Evolutionary conservation across 2,888 invertebrate species (phyloP), one percentile per base, ranked within the genome.

Genomic region (Patella depressa): DNA sequence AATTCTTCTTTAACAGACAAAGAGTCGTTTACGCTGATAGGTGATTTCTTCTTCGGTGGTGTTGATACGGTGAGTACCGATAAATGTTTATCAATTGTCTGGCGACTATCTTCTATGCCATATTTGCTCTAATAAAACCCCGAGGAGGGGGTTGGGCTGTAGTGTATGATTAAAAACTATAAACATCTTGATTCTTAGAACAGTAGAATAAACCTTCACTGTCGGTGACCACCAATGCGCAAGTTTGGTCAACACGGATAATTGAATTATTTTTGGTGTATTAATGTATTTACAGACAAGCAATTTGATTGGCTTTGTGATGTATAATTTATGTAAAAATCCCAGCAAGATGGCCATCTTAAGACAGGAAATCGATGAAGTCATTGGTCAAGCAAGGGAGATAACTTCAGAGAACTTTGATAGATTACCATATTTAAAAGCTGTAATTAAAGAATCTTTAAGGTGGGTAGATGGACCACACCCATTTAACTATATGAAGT

Each of bases 391-490:
- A n/a, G 73, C 74, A 7, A 73, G 54, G 34, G 73, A 73, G 17
- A 72, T 82, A 14, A 79, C 84, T 2, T 72, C 79, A 11, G 81
- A 75, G 73, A 65, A 55, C 57, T 45, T 89, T 1, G 78, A 79
- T 4, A 73, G 81, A 54, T 80, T 88, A 83, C 76, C 84, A 2
- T 89, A 88, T 80, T 79, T 89, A 55, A 86, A 83, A 75, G 87
- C 87, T 4, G 85, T 87, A 24, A 79, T 84, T 69, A 88, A 87
- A 75, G 89, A 89, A 76, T 84, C 86, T 0, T 85, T 87, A 71
- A 83, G 88, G 88, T 88, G 57, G 71, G 70, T 45, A 45, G 45
- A 45, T 7, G 45, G 7, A 9, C 45, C 45, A 5, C 45, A 45
- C 45, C 7, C 3, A 45, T 45, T 45, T 45, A 45, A 5, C 9